Base-by-base conservation (phyloP, 1,140 invertebrate genomes). In the Lordiphosa stackelbergi region DNA sequence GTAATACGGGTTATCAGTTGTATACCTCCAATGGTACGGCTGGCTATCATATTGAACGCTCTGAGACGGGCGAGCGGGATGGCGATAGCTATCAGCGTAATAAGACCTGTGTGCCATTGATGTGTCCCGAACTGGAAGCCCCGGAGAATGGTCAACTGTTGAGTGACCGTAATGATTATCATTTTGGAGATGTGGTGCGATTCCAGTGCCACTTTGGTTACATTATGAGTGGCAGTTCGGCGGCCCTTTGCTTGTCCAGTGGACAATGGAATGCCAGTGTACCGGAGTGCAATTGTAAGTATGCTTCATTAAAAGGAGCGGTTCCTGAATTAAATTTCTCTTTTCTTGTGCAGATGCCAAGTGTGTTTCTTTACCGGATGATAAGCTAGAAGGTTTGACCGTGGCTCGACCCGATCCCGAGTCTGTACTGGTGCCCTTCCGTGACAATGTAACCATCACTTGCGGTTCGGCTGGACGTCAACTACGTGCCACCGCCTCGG, bases 191-290 rank as follows among this genome's bases (percentile, higher is more conserved):
- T 87, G 88, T 95, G 31, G 93, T 98, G 0, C 92, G 91, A 56
- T 99, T 98, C 90, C 94, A 96, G 83, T 99, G 98, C 88, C 92
- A 97, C 73, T 98, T 98, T 88, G 98, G 97, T 9, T 98, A 96
- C 86, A 93, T 97, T 5, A 93, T 98, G 90, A 91, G 93, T 65
- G 97, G 97, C 45, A 92, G 93, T 42, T 91, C 94, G 2, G 92
- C 93, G 19, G 89, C 99, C 3, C 89, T 95, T 37, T 99, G 98
- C 88, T 94, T 94, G 4, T 95, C 95, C 34, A 93, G 92, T 88
- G 97, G 97, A 46, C 91, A 91, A 34, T 99, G 97, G 97, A 98
- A 98, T 88, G 95, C 96, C 73, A 94, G 95, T 12, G 92, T 94
- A 31, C 97, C 97, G 4, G 93, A 95, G 89, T 98, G 97, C 88